Evolutionary conservation across 2,888 invertebrate genomes (phyloP).

Genomic region (Bimastos eiseni): DNA sequence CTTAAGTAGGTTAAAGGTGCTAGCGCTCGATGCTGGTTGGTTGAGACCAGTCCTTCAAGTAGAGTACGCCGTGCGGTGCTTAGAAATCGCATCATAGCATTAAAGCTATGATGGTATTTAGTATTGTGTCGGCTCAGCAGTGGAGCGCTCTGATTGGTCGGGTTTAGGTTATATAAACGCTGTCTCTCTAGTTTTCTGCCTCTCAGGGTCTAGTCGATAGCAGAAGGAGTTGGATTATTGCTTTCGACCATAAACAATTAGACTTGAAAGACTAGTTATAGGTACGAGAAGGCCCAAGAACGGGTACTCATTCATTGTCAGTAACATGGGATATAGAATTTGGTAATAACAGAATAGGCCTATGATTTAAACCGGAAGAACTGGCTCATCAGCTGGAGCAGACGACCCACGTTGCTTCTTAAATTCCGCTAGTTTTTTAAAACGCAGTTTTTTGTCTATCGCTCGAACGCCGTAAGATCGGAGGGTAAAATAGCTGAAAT

Average conservation of each 20-base stretch:
- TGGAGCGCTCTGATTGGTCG: neutral
- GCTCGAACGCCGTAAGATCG: neutral
- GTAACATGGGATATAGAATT: neutral
- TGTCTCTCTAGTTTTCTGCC: neutral
- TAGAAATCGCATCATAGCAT: neutral
- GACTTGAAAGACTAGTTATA: neutral
- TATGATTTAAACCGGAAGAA: neutral
- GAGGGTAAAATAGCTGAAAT: neutral
- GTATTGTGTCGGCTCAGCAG: neutral
- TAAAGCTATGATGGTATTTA: neutral
- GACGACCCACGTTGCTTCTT: neutral
- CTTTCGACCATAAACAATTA: neutral
- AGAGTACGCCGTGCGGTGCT: neutral
- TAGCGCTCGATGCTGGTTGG: neutral
- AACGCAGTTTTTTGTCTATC: neutral
- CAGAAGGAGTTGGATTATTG: neutral
- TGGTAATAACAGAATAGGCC: no score
- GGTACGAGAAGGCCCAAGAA: neutral
- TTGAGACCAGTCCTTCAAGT: neutral
- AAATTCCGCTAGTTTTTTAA: neutral
- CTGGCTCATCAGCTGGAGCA: neutral
- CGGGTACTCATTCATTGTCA: neutral
- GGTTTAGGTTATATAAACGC: neutral
- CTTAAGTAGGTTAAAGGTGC: neutral
- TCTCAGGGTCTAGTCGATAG: neutral